phyloP scores from a whole-genome alignment of 2,113 vertebrate genomes.

The Tinamus guttatus region DNA sequence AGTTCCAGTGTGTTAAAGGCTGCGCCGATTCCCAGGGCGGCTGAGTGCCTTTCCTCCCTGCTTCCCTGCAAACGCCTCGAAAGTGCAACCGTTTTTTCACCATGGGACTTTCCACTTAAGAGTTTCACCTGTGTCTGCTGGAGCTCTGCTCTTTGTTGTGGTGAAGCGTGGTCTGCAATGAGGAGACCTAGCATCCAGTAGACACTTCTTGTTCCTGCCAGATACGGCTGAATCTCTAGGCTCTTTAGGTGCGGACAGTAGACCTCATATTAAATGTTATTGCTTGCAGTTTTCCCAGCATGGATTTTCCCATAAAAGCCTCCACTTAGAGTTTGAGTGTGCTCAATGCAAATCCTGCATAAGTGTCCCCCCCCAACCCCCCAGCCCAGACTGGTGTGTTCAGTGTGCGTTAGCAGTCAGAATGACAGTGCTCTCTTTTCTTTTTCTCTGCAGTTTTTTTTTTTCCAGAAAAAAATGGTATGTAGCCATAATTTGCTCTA shows the following conservation, averaged over 20 bases:
- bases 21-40: conserved; percentile 58
- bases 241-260: background rate
- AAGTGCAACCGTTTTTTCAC: background rate
- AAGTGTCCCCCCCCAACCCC: no score
- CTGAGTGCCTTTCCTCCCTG: conserved; percentile 3
- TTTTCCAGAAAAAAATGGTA: background rate
- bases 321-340: background rate
- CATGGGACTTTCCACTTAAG: background rate
- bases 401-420: background rate
- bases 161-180: background rate
- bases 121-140: accelerated
- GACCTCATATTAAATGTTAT: background rate
- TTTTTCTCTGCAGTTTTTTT: conserved; percentile 5
- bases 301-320: background rate
- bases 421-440: background rate
- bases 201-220: background rate
- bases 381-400: background rate
- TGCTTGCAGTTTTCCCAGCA: background rate
- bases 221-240: background rate
- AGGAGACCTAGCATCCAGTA: background rate
- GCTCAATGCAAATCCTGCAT: background rate
- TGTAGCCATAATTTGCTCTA: background rate
- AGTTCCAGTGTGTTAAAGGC: conserved; percentile 38
- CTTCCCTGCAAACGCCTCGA: background rate
- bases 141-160: background rate